phyloP scores from a whole-genome alignment of 2,888 invertebrate species.

The Schizotus pectinicornis region DNA sequence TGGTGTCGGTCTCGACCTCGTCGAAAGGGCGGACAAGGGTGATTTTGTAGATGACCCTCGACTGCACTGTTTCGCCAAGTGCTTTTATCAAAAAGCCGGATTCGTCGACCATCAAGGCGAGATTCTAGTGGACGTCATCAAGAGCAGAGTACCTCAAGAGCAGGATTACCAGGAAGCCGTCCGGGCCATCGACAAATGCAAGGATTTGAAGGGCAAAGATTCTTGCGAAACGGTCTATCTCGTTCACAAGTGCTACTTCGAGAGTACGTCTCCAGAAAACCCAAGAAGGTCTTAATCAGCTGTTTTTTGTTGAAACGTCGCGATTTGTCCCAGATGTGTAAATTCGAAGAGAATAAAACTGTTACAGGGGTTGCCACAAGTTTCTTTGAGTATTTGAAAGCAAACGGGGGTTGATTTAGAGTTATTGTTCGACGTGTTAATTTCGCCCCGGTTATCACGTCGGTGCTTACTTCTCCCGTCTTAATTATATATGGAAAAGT shows the following conservation, averaged over 20 bases:
- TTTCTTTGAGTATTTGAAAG: too few relatives aligned
- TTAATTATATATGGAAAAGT: not conserved
- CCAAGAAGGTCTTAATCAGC: too few relatives aligned
- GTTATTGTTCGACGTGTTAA: not conserved
- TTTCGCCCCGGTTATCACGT: not conserved
- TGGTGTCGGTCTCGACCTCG: conserved; percentile 39
- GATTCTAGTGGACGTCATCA: conserved; percentile 39
- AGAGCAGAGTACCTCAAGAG: conserved; percentile 38
- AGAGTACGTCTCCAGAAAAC: conserved; percentile 8
- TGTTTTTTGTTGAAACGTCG: too few relatives aligned
- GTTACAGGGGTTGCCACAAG: too few relatives aligned
- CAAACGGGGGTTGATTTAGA: not conserved
- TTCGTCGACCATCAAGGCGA: conserved; percentile 40
- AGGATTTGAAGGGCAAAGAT: conserved; percentile 37
- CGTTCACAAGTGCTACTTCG: conserved; percentile 44
- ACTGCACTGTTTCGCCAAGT: conserved; percentile 45
- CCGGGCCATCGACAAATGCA: conserved; percentile 40
- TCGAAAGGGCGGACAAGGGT: conserved; percentile 42
- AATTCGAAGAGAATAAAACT: too few relatives aligned
- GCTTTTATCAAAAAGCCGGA: conserved; percentile 45
- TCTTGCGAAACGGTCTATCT: conserved; percentile 43
- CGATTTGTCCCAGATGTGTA: too few relatives aligned
- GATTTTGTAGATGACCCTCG: conserved; percentile 40
- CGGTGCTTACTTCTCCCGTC: not conserved
- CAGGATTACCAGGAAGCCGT: conserved; percentile 39